Evolutionary conservation across 2,113 vertebrate genomes (phyloP), one percentile per base, ranked within the genome.

Genomic region (Psittacula cyanocephala): DNA sequence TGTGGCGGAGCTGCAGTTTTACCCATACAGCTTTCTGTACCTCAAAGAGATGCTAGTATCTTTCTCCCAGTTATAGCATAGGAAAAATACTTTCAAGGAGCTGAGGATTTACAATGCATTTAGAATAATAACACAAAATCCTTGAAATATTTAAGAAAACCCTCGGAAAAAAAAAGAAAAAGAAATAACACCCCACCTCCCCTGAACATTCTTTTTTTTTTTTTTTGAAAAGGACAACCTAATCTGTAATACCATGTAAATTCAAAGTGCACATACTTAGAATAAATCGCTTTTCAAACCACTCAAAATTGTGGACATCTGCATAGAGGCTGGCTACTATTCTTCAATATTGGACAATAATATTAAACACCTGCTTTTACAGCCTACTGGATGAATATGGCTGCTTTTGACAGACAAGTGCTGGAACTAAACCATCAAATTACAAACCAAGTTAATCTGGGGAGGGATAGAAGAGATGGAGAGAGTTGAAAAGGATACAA

Each of bases 341-440:
- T 86, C 60, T 84, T 24, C 80, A 62, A 7, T 23, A 88, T n/a
- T 46, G 52, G 52, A 65, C 55, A 78, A 62, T 90, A 93, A 94
- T 75, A 86, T 65, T 86, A 86, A 95, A 86, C 81, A 84, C 52
- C 57, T 92, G 83, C 14, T 92, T 92, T 84, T 76, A 60, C 83
- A 93, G 77, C 37, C 62, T 92, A 46, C 65, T 91, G 81, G 65
- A 93, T 74, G 44, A 72, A 85, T 79, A 63, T 11, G 25, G 47
- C 74, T 92, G 37, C 31, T 93, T 91, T 89, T 93, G 86, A 94
- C 52, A 92, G 77, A 87, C 57, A 72, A 88, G 74, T 10, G 17
- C n/a, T 88, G 63, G 62, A 92, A 59, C 77, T 43, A 69, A 91
- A 92, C 92, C 91, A 92, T 79, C 80, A 82, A 76, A 94, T 92